Base-by-base conservation (phyloP, 1,140 invertebrate genomes). In the Hesperophylax magnus region DNA sequence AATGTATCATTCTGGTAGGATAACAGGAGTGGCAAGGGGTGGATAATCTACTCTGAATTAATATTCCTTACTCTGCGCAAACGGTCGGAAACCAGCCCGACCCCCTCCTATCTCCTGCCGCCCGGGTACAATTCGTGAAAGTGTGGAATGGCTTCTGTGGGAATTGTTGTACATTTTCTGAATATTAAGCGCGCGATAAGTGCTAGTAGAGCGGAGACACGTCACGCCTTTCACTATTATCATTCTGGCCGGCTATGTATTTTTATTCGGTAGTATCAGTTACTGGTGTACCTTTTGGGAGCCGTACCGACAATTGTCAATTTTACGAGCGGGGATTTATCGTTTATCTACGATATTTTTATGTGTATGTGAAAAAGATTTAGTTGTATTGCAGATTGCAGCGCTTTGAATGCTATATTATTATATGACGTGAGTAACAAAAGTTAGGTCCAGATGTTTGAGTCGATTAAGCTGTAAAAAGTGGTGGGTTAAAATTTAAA, bases 111-210 rank as follows among this genome's bases (percentile, higher is more conserved):
- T 47, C 39, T 47, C 39, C 39, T 47, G 39, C 72, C 72, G 27
- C 79, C 61, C 65, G 82, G 82, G 82, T 78, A 76, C 65, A 74
- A 77, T 83, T 81, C 82, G 82, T 60, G 76, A 83, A 83, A 83
- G 82, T 83, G 82, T 81, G 82, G 82, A 83, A 83, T 83, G 77
- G 82, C 72, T 81, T 83, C 82, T 76, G 58, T 60, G 82, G 82
- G 82, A 83, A 83, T 83, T 83, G 72, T 60, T 76, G 82, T 83
- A 83, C 82, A 83, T 83, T 83, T 81, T 81, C 77, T 69, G 82
- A 83, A 83, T 83, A 83, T 83, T 81, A 83, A 83, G 75, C 82
- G 77, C 56, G 11, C 79, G 79, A 79, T 81, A 79, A 77, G 78
- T 71, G 60, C 71, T 79, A 77, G 81, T 83, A 80, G 81, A 83